Conservation (phyloP, 2,113 vertebrate species). For the Gadus macrocephalus region DNA sequence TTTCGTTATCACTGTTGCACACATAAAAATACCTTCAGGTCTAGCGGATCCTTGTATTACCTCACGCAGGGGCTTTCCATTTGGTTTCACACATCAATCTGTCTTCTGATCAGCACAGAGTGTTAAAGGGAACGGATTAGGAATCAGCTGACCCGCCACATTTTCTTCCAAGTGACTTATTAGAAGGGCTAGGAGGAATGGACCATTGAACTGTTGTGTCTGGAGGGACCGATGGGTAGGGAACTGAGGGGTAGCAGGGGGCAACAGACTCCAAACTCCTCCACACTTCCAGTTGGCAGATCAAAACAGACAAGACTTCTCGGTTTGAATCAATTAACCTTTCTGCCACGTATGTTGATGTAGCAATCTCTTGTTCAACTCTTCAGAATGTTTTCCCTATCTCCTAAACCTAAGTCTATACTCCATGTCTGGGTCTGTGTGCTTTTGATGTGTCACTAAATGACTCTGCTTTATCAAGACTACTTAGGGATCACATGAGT, state of each 20-base stretch:
- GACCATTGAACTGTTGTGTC: slow-evolving; percentile 43
- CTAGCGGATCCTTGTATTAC: neutral
- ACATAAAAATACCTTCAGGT: neutral
- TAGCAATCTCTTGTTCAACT: no score
- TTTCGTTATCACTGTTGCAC: no score
- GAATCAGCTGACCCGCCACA: slow-evolving; percentile 70
- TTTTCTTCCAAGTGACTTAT: slow-evolving; percentile 71
- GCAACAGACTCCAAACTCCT: slow-evolving; percentile 37
- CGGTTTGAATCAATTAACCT: no score
- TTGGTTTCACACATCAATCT: slow-evolving; percentile 65
- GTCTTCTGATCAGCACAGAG: slow-evolving; percentile 61
- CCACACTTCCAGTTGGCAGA: neutral
- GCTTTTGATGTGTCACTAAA: no score
- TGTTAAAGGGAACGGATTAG: slow-evolving; percentile 49
- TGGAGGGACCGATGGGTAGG: neutral
- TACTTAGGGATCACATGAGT: no score
- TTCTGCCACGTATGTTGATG: no score
- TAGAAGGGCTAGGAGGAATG: slow-evolving; percentile 58
- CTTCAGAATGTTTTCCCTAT: no score
- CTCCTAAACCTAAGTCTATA: no score
- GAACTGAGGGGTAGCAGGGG: slow-evolving; percentile 39
- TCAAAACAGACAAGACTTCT: no score
- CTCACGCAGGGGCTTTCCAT: slow-evolving; percentile 45
- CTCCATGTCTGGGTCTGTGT: no score
- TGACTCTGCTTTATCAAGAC: no score